Percentiles rank a stretch among this genome's conserved stretches.
Evolutionary conservation across 2,797 vertebrate genomes (phyloP).

Genomic region (Knipowitschia caucasica): DNA sequence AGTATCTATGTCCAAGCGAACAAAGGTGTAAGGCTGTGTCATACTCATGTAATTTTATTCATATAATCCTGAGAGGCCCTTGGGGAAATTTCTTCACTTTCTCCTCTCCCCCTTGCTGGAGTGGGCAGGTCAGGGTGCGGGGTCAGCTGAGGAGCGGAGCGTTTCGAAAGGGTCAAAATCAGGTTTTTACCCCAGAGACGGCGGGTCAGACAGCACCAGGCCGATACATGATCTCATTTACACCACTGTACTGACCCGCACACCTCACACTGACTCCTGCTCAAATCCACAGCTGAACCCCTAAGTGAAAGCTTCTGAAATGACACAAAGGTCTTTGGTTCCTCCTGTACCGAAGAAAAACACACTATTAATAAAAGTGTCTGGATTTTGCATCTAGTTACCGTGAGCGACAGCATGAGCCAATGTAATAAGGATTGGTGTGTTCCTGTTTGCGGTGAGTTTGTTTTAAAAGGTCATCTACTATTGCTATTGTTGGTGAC

Average conservation of each 20-base stretch:
- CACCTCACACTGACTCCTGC: constrained; percentile 1
- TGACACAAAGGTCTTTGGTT: background rate
- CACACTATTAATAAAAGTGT: background rate
- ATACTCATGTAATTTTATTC: constrained; percentile 20
- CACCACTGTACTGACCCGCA: constrained; percentile 22
- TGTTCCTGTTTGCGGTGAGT: background rate
- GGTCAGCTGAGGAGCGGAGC: constrained; percentile 28
- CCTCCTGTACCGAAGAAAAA: background rate
- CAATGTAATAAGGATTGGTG: background rate
- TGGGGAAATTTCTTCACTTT: constrained; percentile 20
- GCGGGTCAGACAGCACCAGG: constrained; percentile 13
- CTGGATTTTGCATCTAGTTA: constrained; percentile 2
- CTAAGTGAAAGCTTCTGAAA: constrained; percentile 9
- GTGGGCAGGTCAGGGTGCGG: constrained; percentile 27
- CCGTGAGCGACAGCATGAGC: background rate
- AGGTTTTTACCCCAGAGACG: constrained; percentile 19
- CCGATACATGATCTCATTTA: constrained; percentile 30
- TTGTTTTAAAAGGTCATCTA: constrained; percentile 1
- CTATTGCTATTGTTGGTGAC: too few species aligned
- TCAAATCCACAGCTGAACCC: constrained; percentile 6
- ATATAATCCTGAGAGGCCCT: constrained; percentile 28
- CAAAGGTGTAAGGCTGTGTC: background rate
- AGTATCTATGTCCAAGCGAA: background rate
- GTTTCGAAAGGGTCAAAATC: constrained; percentile 8
- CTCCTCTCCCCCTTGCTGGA: constrained; percentile 3